Evolutionary conservation across 2,797 vertebrate species (phyloP).

Genomic region (Malacoctenus gilli): DNA sequence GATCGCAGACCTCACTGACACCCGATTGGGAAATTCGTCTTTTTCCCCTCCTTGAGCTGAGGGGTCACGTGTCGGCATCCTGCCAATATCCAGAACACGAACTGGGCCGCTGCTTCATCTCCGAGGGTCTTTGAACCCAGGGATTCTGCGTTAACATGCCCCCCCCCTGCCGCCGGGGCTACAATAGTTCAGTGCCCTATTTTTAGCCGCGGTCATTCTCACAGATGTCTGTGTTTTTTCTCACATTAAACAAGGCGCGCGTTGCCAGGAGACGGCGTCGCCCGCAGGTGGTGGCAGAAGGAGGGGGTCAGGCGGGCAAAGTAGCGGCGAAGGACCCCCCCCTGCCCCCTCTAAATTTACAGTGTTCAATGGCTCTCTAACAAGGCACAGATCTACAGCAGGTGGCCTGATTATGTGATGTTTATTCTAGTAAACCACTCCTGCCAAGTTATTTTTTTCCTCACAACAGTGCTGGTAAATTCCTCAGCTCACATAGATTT

Average conservation of each 20-base stretch:
- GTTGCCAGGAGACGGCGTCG: conserved; percentile 12
- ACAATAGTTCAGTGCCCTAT: conserved; percentile 15
- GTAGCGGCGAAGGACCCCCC: background rate
- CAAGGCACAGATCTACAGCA: background rate
- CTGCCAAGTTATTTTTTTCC: background rate
- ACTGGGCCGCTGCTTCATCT: background rate
- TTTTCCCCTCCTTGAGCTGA: background rate
- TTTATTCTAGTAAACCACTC: too few relatives aligned
- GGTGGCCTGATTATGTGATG: background rate
- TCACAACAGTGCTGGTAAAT: background rate
- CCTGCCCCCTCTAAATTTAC: background rate
- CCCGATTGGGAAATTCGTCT: background rate
- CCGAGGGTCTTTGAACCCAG: background rate
- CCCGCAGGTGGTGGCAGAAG: conserved; percentile 14
- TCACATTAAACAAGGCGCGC: conserved; percentile 26
- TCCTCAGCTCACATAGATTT: background rate
- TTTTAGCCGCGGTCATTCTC: conserved; percentile 41
- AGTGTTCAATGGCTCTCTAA: too few relatives aligned
- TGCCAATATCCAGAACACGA: background rate
- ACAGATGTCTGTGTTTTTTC: conserved; percentile 46
- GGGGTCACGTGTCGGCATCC: conserved; percentile 2
- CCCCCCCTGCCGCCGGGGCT: conserved; percentile 1
- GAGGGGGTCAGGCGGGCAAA: background rate
- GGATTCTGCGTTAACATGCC: background rate
- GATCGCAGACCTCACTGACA: too few relatives aligned